Base-by-base conservation (phyloP, 2,888 invertebrate species). In the Epinotia brunnichana region DNA sequence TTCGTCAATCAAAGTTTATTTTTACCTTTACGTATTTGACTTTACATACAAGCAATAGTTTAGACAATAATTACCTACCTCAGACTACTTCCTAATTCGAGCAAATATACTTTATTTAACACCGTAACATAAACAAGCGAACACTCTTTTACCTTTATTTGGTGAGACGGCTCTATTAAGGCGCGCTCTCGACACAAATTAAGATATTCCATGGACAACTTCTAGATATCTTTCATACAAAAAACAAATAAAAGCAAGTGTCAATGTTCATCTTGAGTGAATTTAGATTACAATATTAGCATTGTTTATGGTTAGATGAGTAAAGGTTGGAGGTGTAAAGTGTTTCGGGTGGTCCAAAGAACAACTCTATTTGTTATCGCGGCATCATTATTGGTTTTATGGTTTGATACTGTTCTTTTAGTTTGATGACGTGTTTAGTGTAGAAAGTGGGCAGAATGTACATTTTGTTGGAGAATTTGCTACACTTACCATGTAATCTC, bases 221-320 rank as follows among this genome's bases (percentile, higher is more conserved):
- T 13, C 53, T 68, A 63, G 59, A 69, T 63, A 69, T 63, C 24
- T 51, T 57, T 19, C n/a, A n/a, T n/a, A n/a, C 17, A n/a, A 68
- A 51, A 69, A 72, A 44, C 17, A 15, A 68, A 69, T 63, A 73
- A 73, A 69, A 68, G 57, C 51, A 63, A 73, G 63, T 82, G 80
- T 81, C 80, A 76, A 80, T 79, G 78, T 78, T 76, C 71, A 59
- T 74, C 79, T 83, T 81, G 83, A 85, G 82, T 87, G 88, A 89
- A 88, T 90, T 90, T 89, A 89, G 85, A 90, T 89, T 82, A 84
- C 82, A 83, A 83, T 85, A 89, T 89, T 89, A 88, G 83, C 87
- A 85, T 89, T 87, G 87, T 85, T 87, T 88, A 88, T 83, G 80
- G 48, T 48, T 48, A 13, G 48, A 15, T 77, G 78, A 75, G 71